Percentiles rank a stretch among this genome's conserved stretches.
phyloP scores from a whole-genome alignment of 1,140 invertebrate genomes.

The Notospermus geniculatus region DNA sequence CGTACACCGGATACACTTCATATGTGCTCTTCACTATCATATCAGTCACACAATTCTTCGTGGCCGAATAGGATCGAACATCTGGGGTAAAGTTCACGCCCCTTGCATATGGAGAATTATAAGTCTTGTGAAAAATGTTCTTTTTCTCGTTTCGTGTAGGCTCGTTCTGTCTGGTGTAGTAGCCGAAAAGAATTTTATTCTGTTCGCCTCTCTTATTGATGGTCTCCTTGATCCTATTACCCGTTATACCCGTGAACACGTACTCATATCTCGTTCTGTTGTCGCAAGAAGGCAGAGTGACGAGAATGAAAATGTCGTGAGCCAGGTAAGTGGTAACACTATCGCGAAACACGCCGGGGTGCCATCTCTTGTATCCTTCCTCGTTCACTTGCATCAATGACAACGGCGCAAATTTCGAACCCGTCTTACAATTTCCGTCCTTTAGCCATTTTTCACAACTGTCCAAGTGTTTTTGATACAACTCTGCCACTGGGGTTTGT shows the following conservation, averaged over 20 bases:
- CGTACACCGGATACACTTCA: constrained; percentile 8
- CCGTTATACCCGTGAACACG: constrained; percentile 6
- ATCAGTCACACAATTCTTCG: background rate
- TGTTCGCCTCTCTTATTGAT: constrained; percentile 9
- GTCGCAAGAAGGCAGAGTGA: background rate
- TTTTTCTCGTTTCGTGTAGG: constrained; percentile 6
- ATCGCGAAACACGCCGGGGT: constrained; percentile 3
- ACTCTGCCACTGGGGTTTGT: background rate
- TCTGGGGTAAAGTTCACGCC: constrained; percentile 3
- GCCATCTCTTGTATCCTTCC: constrained; percentile 10
- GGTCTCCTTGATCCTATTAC: constrained; percentile 4
- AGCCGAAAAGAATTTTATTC: constrained; percentile 10
- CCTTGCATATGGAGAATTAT: background rate
- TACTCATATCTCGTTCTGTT: constrained; percentile 9
- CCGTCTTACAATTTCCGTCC: background rate
- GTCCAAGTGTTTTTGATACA: constrained; percentile 7
- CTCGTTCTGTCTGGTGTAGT: constrained; percentile 9
- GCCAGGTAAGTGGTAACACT: constrained; percentile 10
- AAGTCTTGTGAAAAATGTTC: constrained; percentile 9
- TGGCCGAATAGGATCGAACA: background rate
- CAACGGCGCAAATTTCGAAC: constrained; percentile 2
- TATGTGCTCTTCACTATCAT: constrained; percentile 6
- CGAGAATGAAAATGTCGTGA: constrained; percentile 8
- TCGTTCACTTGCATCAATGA: background rate
- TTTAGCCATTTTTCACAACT: constrained; percentile 6